Base-by-base conservation (phyloP, 1,140 invertebrate species). In the Chelonus insularis region DNA sequence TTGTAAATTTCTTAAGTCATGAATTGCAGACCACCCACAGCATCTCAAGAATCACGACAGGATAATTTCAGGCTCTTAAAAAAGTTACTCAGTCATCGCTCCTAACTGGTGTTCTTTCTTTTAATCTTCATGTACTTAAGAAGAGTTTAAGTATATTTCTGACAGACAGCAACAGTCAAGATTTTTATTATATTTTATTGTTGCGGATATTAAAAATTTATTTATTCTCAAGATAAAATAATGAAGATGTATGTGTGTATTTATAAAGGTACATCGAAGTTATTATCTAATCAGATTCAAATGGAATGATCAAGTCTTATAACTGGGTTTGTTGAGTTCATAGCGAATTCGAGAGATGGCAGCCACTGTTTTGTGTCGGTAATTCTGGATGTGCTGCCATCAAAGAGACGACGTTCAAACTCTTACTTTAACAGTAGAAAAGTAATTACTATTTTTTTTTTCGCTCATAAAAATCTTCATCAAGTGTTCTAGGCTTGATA, bases 21-120 rank as follows among this genome's bases (percentile, higher is more conserved):
- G 1, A 36, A 23, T 20, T 32, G 37, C 18, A 34, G 79, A 79
- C 78, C 79, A 81, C 79, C 79, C 75, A 77, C 51, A 41, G n/a
- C 8, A 8, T 69, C 69, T 58, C 76, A 67, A 69, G 68, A 71
- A 65, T 55, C 67, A 60, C 67, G 76, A 78, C 77, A 78, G 67
- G 71, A 79, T 79, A 79, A 79, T 79, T 79, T 63, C 59, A 73
- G 70, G 63, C 75, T 77, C 76, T 78, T 70, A 69, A 75, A 73
- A 78, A 79, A 79, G 72, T 73, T 66, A 76, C 70, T 68, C 43
- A 77, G 79, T 81, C 78, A 81, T 81, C 74, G 76, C 70, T 74
- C 69, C 73, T 81, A 81, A 81, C 79, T 80, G 76, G 74, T 78
- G 73, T 73, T 79, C 78, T 77, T 78, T 78, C 73, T 78, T 74